phyloP scores from a whole-genome alignment of 2,113 vertebrate genomes.

The Rhabdomys dilectus region DNA sequence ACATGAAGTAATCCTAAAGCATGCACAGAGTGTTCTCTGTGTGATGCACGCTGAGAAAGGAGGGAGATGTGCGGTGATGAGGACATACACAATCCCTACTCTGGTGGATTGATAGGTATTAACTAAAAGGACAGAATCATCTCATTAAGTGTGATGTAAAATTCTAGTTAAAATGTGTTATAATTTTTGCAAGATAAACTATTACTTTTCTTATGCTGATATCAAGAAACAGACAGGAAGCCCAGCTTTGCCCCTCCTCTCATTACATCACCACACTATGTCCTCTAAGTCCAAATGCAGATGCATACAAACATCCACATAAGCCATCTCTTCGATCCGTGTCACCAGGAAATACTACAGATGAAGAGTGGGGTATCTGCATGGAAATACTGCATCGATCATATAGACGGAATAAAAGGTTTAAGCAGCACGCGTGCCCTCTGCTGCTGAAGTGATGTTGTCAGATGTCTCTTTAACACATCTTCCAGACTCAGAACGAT shows the following conservation, averaged over 20 bases:
- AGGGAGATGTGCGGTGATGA: neutral
- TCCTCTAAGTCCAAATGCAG: neutral
- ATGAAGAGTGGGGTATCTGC: neutral
- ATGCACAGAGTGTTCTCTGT: neutral
- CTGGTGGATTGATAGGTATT: neutral
- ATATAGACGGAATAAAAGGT: neutral
- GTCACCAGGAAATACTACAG: slow-evolving; percentile 20
- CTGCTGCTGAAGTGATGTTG: slow-evolving; percentile 78
- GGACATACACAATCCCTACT: neutral
- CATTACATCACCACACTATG: neutral
- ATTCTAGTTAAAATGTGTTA: slow-evolving; percentile 41
- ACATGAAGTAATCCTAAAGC: neutral
- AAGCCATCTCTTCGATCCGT: neutral
- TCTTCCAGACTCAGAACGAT: slow-evolving; percentile 60
- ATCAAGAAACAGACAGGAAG: slow-evolving; percentile 16
- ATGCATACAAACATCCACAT: neutral
- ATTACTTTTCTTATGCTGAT: neutral
- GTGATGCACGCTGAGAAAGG: neutral
- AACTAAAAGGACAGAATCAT: neutral
- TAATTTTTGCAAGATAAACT: slow-evolving; percentile 16
- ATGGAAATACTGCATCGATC: slow-evolving; percentile 32
- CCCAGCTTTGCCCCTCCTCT: neutral
- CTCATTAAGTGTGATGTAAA: neutral
- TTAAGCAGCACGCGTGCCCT: slow-evolving; percentile 54
- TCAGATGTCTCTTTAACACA: slow-evolving; percentile 18